Percentiles rank a stretch among this genome's conserved stretches.
Conservation (phyloP, 2,113 vertebrate genomes). For the Entomyzon cyanotis region DNA sequence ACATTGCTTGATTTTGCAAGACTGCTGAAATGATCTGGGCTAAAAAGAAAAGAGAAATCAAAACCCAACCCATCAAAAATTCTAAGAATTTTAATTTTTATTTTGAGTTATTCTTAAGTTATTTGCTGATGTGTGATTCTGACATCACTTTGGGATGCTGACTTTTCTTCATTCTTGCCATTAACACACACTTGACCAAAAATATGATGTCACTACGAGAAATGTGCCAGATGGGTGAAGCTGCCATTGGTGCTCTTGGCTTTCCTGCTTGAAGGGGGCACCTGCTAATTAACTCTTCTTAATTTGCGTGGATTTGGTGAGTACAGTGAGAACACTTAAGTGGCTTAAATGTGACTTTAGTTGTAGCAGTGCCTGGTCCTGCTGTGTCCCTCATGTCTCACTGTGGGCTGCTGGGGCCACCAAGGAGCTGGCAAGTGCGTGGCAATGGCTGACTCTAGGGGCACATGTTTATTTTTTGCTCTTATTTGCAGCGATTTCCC, state of each 20-base stretch:
- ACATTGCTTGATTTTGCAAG: background rate
- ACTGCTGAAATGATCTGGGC: background rate
- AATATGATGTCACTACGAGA: background rate
- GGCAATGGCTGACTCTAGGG: background rate
- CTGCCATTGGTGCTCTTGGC: background rate
- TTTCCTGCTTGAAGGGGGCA: background rate
- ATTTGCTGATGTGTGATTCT: background rate
- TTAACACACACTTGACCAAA: background rate
- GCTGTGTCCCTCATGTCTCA: background rate
- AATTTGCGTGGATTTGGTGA: background rate
- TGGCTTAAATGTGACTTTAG: background rate
- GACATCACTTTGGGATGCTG: background rate
- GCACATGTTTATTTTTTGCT: background rate
- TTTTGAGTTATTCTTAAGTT: background rate
- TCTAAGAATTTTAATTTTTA: background rate
- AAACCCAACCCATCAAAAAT: background rate
- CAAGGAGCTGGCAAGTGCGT: background rate
- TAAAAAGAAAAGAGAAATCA: background rate
- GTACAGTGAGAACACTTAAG: background rate
- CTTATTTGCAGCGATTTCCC: background rate
- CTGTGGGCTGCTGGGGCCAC: background rate
- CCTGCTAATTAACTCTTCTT: background rate
- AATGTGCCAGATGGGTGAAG: accelerated
- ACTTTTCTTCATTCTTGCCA: background rate
- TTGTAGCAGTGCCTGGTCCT: background rate